Conservation (phyloP, 2,797 vertebrate genomes). For the Dicrostonyx torquatus region DNA sequence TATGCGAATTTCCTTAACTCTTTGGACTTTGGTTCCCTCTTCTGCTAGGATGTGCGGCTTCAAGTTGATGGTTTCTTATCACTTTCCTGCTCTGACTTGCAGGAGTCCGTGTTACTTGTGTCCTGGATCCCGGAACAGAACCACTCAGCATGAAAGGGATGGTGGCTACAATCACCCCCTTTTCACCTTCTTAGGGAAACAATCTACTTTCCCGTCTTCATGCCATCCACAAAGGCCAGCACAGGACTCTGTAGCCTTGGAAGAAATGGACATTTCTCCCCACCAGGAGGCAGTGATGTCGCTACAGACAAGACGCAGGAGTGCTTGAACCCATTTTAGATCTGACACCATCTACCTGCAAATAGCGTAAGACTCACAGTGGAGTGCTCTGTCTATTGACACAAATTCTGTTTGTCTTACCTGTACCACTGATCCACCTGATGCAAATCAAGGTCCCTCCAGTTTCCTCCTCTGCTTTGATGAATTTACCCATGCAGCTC, state of each 20-base stretch:
- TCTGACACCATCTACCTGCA: background rate
- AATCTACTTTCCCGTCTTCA: background rate
- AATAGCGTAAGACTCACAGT: background rate
- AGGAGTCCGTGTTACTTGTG: background rate
- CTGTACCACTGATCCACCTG: background rate
- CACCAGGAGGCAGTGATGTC: background rate
- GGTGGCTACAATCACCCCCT: background rate
- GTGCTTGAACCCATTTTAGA: background rate
- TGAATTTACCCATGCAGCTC: background rate
- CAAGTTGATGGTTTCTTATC: background rate
- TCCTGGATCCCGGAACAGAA: background rate
- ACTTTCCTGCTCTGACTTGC: background rate
- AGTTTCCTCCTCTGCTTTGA: background rate
- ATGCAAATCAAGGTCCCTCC: too few relatives aligned
- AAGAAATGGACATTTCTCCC: background rate
- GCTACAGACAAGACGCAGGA: background rate
- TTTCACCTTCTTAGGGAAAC: background rate
- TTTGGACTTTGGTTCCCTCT: background rate
- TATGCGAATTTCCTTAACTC: background rate
- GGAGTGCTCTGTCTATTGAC: background rate
- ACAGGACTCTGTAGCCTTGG: background rate
- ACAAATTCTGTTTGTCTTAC: too few relatives aligned
- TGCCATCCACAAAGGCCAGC: background rate
- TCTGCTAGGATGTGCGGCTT: background rate
- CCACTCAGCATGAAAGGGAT: accelerated